phyloP scores from a whole-genome alignment of 1,140 invertebrate species.

The Drosophila kurseongensis region DNA sequence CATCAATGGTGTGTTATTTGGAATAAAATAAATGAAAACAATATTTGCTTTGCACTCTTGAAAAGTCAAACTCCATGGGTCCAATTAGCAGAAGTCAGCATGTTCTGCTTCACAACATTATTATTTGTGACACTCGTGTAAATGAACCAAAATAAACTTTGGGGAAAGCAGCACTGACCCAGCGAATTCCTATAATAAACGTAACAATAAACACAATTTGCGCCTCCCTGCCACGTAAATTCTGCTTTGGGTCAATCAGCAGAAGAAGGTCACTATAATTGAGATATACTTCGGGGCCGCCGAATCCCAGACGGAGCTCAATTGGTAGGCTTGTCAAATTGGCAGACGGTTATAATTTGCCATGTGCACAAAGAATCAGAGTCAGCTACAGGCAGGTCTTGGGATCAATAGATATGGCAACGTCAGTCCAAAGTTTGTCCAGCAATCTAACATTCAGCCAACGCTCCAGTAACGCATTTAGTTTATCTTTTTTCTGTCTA shows the following conservation, averaged over 20 bases:
- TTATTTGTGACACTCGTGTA: conserved; percentile 18
- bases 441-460: neutral
- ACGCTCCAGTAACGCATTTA: conserved; percentile 26
- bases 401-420: conserved; percentile 18
- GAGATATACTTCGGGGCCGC: conserved; percentile 35
- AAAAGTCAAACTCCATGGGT: too few species aligned
- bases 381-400: conserved; percentile 3
- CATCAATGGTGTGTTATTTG: too few species aligned
- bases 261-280: conserved; percentile 29
- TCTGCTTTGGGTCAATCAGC: conserved; percentile 56
- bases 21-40: too few species aligned
- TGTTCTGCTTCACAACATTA: conserved; percentile 40
- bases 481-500: conserved; percentile 21
- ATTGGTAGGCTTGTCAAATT: conserved; percentile 43
- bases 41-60: too few species aligned
- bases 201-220: conserved; percentile 74
- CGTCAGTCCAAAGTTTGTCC: conserved; percentile 51
- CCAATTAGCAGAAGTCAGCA: conserved; percentile 56
- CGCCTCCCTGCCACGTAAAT: neutral
- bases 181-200: conserved; percentile 25
- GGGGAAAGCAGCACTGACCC: conserved; percentile 7
- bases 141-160: conserved; percentile 34
- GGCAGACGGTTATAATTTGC: conserved; percentile 69
- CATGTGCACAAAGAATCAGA: conserved; percentile 37
- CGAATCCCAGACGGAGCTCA: conserved; percentile 51